Evolutionary conservation across 2,888 invertebrate genomes (phyloP), one percentile per base, ranked within the genome.

Genomic region (Papilio demoleus): DNA sequence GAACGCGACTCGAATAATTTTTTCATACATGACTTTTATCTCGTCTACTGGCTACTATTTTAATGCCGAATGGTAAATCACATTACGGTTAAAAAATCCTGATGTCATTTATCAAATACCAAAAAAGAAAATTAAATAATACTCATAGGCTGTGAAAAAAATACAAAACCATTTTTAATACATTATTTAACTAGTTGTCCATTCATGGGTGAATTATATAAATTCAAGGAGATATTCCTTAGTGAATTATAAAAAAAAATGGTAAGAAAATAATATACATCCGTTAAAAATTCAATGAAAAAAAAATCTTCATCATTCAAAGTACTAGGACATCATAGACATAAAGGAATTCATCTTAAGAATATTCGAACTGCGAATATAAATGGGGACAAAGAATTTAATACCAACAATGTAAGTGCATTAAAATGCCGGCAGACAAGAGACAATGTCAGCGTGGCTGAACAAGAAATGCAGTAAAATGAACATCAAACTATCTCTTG

Each of bases 1-100:
- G 81, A 79, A 83, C 82, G 81, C 69, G 78, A 79, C 75, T 74
- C 76, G 86, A 85, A 86, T 86, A 87, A 81, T 82, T 85, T 83
- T 77, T 73, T 74, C 82, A 81, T 80, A 81, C 78, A 82, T 80
- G 83, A 82, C 84, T 84, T 82, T 83, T 80, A 77, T 74, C 73
- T 75, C 73, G 65, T 70, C 73, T 63, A 71, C 70, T 65, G 72
- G 47, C 56, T 40, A 69, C 65, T 64, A 61, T 69, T 69, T 68
- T 68, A 64, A 70, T 67, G 67, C 36, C 59, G 58, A 70, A 70
- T 58, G 63, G 47, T 60, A 65, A 65, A 56, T 62, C 40, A 60
- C 19, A 47, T 59, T 68, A 24, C 34, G 9, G 2, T n/a, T 36
- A 53, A 56, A 65, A 40, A 56, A 45, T 17, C 6, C n/a, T 9